Evolutionary conservation across 1,140 invertebrate species (phyloP), one percentile per base, ranked within the genome.

Genomic region (Caerostris darwini): DNA sequence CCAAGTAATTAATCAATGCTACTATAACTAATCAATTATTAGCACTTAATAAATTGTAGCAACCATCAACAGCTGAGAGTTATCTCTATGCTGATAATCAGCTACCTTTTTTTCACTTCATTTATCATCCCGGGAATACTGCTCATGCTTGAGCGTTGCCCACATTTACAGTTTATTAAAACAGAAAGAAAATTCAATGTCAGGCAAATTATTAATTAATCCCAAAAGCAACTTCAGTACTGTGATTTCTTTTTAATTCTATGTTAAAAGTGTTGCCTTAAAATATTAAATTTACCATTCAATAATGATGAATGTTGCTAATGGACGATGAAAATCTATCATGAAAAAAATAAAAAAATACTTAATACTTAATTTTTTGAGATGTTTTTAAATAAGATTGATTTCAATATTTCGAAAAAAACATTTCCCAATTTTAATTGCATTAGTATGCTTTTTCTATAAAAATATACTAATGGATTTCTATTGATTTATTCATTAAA

Each of bases 81-180:
- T 71, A 71, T 71, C 67, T 71, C 7, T 34, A 34, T 34, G 34
- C 5, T 19, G 67, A 71, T 19, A 71, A 71, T n/a, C 67, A 71
- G 34, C 67, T 71, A 7, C 19, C 67, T 19, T 71, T 19, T 7
- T 5, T 19, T 71, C 67, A 19, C 17, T 71, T 71, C 19, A 71
- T 71, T 71, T 71, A 71, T 71, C 67, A 71, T 71, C 61, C 61
- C 3, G 17, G 61, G 61, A 67, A 67, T 67, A 6, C 67, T 71
- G 19, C 6, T 19, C n/a, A 19, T 34, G 67, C 14, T 67, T 67
- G 61, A 67, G 17, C 61, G n/a, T 14, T 67, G 61, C 8, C 34
- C n/a, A 71, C n/a, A 71, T 71, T 71, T 71, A 71, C 19, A 19
- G 67, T 71, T 71, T 71, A 71, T 71, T 71, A 71, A 71, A 8